Evolutionary conservation across 2,797 vertebrate genomes (phyloP), one percentile per base, ranked within the genome.

Genomic region (Gymnocypris eckloni): DNA sequence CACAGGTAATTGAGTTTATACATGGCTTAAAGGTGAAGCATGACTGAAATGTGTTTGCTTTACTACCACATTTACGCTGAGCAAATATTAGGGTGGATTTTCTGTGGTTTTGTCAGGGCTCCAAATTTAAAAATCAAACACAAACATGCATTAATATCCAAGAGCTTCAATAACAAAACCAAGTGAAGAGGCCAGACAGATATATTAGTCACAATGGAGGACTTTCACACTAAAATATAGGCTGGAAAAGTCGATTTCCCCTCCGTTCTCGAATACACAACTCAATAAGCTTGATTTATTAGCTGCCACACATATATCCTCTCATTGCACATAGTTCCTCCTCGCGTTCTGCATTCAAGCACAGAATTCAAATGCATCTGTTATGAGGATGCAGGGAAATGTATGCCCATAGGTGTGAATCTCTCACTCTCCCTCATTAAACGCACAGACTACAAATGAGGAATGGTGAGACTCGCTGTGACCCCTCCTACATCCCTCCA

Each of bases 401-500:
- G 13, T 28, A 83, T 82, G 72, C 81, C 59, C 81, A 78, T 54
- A 25, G 82, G 59, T 56, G 15, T 39, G 25, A 66, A 45, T 45
- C 56, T 64, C 56, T 50, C 70, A 6, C 52, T 81, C 67, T 33
- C 33, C 37, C 66, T 67, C 52, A 43, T 72, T 85, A 67, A 79
- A 75, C 25, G n/a, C 64, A 20, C 59, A 56, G 79, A 79, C 85
- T 81, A 77, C 86, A 83, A 87, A 87, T 88, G 71, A 90, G 79
- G 82, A 81, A 76, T 85, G 45, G 25, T 20, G 79, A 66, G 37
- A 82, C 71, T 73, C 43, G 37, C 16, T 15, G 41, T 91, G 90
- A 92, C 91, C 91, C 91, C 93, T 93, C 91, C 92, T 56, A 52
- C n/a, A 77, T 69, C 66, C 73, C 80, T 82, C 67, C 66, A 66